Percentiles rank a stretch among this genome's conserved stretches.
Conservation (phyloP, 1,140 invertebrate species). For the Ceratina australensis region DNA sequence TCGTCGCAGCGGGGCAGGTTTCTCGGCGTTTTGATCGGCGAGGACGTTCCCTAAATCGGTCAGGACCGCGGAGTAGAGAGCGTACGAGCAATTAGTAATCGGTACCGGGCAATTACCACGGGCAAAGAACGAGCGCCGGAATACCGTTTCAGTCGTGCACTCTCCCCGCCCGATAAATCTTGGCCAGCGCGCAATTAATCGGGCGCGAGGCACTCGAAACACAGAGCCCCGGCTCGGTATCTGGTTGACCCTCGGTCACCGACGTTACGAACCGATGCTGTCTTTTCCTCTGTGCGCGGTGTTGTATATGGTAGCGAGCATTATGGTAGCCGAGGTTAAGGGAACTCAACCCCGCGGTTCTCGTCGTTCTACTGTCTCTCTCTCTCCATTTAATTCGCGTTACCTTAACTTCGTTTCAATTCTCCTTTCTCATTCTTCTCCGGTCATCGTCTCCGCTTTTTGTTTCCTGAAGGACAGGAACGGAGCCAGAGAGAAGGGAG, state of each 20-base stretch:
- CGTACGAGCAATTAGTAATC: slow-evolving; percentile 68
- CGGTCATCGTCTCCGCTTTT: slow-evolving; percentile 37
- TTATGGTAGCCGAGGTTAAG: slow-evolving; percentile 54
- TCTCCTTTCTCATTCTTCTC: slow-evolving; percentile 39
- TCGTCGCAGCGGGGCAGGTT: background rate
- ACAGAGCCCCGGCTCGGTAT: slow-evolving; percentile 63
- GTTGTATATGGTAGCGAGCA: slow-evolving; percentile 53
- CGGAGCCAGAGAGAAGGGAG: background rate
- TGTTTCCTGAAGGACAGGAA: slow-evolving; percentile 32
- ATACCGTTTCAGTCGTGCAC: slow-evolving; percentile 59
- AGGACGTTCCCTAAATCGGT: slow-evolving; percentile 39
- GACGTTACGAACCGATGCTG: slow-evolving; percentile 47
- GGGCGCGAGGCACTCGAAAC: slow-evolving; percentile 68
- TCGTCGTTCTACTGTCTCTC: background rate
- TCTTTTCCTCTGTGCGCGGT: slow-evolving; percentile 49
- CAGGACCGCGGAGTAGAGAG: slow-evolving; percentile 14
- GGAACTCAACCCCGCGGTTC: background rate
- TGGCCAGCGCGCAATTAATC: slow-evolving; percentile 69
- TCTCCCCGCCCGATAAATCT: slow-evolving; percentile 68
- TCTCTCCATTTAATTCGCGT: background rate
- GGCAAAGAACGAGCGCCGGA: slow-evolving; percentile 58
- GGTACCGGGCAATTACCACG: slow-evolving; percentile 61
- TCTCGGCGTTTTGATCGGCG: slow-evolving; percentile 38
- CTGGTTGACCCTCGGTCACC: slow-evolving; percentile 69
- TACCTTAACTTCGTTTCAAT: slow-evolving; percentile 13